These are phyloP conservation scores for Epirrita christyi DNA, from an alignment of 2,888 invertebrate species.

Conservation along the genomic window DNA sequence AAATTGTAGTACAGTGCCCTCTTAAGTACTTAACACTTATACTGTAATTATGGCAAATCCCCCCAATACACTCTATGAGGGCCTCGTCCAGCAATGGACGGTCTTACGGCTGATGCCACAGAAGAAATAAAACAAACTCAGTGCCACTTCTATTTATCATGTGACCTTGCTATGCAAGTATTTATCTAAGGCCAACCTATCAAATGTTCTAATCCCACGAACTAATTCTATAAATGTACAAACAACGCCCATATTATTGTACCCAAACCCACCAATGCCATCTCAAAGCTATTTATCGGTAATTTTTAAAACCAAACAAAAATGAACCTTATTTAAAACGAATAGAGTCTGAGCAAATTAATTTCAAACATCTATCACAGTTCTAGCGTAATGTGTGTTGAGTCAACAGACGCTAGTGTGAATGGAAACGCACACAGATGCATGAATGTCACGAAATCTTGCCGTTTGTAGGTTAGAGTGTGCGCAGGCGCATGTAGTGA, in stretches of 20 bases:
- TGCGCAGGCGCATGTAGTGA: conserved; percentile 69
- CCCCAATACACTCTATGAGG: too few relatives aligned
- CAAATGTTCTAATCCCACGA: conserved; percentile 37
- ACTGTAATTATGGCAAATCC: too few relatives aligned
- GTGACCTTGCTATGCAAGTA: conserved; percentile 18
- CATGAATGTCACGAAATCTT: conserved; percentile 80
- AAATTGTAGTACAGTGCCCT: too few relatives aligned
- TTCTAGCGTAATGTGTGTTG: conserved; percentile 48
- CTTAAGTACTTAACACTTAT: too few relatives aligned
- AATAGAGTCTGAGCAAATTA: conserved; percentile 40
- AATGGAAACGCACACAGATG: conserved; percentile 58
- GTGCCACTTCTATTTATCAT: conserved; percentile 5
- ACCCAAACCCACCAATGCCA: conserved; percentile 80
- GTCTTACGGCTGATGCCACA: too few relatives aligned
- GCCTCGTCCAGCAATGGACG: too few relatives aligned
- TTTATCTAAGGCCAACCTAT: conserved; percentile 30
- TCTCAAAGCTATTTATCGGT: conserved; percentile 57
- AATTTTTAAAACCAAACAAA: conserved; percentile 39
- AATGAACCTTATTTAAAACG: conserved; percentile 36
- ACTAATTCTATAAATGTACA: conserved; percentile 62
- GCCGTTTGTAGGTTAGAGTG: conserved; percentile 80
- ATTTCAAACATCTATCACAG: conserved; percentile 17
- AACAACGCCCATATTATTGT: conserved; percentile 78
- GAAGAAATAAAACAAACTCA: conserved; percentile 13
- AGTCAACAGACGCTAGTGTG: conserved; percentile 59